Evolutionary conservation across 1,140 invertebrate species (phyloP).

Genomic region (Holcopasites calliopsidis): DNA sequence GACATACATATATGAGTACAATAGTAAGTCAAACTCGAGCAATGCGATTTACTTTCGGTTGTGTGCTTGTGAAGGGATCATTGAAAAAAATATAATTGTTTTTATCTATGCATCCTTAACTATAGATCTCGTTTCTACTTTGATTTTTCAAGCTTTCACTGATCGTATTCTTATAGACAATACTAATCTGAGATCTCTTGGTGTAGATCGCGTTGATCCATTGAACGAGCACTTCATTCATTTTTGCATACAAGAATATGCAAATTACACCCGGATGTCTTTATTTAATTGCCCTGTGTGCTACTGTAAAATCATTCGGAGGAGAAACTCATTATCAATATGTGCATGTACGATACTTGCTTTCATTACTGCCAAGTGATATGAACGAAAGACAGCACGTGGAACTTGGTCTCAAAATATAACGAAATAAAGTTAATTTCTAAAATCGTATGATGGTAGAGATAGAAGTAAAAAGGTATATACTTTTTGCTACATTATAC

Average conservation of each 20-base stretch:
- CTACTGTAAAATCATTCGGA: not conserved
- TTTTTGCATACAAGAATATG: not conserved
- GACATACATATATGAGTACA: constrained; percentile 11
- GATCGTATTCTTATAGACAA: not conserved
- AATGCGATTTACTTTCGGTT: not conserved
- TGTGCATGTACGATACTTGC: constrained; percentile 14
- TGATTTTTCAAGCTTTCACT: not conserved
- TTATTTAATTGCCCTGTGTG: not conserved
- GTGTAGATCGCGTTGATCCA: not conserved
- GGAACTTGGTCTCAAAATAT: not conserved
- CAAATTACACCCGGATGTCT: not conserved
- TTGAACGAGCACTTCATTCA: not conserved
- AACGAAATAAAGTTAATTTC: not conserved
- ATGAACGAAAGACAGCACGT: constrained; percentile 34
- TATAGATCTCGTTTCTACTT: not conserved
- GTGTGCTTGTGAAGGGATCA: not conserved
- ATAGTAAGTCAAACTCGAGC: not conserved
- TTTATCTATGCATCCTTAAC: constrained; percentile 4
- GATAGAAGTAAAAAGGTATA: not conserved
- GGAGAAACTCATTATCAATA: constrained; percentile 1
- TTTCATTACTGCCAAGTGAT: constrained; percentile 58
- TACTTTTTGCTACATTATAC: not conserved
- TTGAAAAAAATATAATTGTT: constrained; percentile 7
- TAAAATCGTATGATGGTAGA: not conserved
- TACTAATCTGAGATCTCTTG: not conserved